Evolutionary conservation across 2,797 vertebrate species (phyloP).

Genomic region (Enteromius fasciolatus): DNA sequence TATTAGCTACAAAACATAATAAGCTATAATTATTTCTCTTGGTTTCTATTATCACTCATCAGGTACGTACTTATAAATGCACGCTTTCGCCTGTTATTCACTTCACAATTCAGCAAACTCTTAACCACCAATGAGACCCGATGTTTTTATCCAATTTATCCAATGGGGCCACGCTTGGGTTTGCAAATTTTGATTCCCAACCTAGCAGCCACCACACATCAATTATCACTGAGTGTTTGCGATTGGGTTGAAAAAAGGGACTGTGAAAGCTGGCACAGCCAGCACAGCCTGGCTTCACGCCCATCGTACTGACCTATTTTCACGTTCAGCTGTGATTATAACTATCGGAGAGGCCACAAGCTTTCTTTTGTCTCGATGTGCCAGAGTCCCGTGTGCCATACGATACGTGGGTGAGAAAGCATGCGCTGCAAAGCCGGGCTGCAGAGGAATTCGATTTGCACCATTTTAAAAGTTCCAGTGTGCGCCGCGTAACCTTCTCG

Average conservation of each 20-base stretch:
- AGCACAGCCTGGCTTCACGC: conserved; percentile 41
- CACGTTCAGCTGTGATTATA: conserved; percentile 60
- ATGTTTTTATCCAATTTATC: conserved; percentile 19
- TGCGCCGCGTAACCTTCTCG: conserved; percentile 59
- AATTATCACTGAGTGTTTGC: conserved; percentile 33
- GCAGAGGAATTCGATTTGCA: conserved; percentile 1
- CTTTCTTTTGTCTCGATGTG: conserved; percentile 38
- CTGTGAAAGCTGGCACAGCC: conserved; percentile 30
- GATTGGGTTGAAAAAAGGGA: conserved; percentile 23
- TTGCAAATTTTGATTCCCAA: conserved; percentile 31
- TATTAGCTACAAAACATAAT: conserved; percentile 29
- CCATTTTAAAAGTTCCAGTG: conserved; percentile 27
- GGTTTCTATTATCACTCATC: conserved; percentile 34
- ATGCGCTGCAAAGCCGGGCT: neutral
- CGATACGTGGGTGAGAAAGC: conserved; percentile 13
- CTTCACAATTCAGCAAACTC: conserved; percentile 17
- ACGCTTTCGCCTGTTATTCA: neutral
- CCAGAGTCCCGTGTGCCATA: neutral
- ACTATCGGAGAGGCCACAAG: conserved; percentile 57
- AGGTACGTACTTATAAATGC: conserved; percentile 17
- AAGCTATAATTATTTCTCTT: conserved; percentile 28
- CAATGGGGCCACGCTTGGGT: neutral
- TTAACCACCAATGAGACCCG: neutral
- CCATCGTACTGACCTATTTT: conserved; percentile 64
- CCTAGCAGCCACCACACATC: conserved; percentile 15